These are phyloP conservation scores for Geopemphigus sp. DNA, from an alignment of 1,140 invertebrate genomes.

Conservation along the genomic window DNA sequence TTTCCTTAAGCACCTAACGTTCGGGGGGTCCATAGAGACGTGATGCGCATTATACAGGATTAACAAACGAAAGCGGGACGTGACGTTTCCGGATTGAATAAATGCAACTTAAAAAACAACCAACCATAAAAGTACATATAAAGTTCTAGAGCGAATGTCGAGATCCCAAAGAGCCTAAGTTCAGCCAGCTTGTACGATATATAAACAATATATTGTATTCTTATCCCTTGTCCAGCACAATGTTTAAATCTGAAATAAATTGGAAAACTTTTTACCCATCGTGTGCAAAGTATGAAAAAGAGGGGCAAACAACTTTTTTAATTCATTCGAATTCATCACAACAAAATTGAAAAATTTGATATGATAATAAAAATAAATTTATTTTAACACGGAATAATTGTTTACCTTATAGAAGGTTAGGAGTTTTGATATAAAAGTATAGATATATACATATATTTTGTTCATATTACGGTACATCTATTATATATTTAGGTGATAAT, in stretches of 20 bases:
- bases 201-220: background rate
- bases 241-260: conserved; percentile 46
- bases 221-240: conserved; percentile 32
- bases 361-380: background rate
- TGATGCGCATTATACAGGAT: conserved; percentile 36
- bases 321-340: conserved; percentile 19
- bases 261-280: conserved; percentile 41
- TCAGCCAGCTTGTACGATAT: background rate
- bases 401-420: too few relatives aligned
- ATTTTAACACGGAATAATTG: background rate
- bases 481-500: too few relatives aligned
- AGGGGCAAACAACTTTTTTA: conserved; percentile 25
- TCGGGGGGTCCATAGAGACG: conserved; percentile 2
- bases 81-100: conserved; percentile 40
- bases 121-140: too few relatives aligned
- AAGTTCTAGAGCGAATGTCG: conserved; percentile 28
- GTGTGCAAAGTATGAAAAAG: conserved; percentile 20
- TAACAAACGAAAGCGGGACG: conserved; percentile 37
- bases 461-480: too few relatives aligned
- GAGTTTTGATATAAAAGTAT: too few relatives aligned
- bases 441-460: too few relatives aligned
- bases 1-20: conserved; percentile 31
- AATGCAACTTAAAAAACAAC: conserved; percentile 46
- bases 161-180: conserved; percentile 3
- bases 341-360: background rate